Base-by-base conservation (phyloP, 2,113 vertebrate species). In the Notarius lentiginosus region DNA sequence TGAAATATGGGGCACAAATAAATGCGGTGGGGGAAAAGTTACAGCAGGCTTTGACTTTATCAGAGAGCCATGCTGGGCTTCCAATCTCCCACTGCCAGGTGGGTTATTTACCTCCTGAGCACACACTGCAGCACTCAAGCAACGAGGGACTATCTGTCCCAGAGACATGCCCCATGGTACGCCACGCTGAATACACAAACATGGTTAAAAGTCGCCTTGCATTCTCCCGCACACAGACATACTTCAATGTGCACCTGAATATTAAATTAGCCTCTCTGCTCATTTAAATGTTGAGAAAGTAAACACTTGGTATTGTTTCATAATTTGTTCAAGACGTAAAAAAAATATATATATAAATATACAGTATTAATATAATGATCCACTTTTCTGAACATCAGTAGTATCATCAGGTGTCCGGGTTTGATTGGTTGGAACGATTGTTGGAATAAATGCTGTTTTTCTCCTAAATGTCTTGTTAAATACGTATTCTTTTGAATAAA, bases 91-190 rank as follows among this genome's bases (percentile, higher is more conserved):
- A 86, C 87, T 88, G 87, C 86, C 89, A 89, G 88, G 86, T 90
- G 84, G 91, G 88, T 90, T 90, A 89, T 92, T 91, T 92, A 90
- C 90, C 89, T 90, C 87, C 87, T 82, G 88, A 88, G 83, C 87
- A 86, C 84, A 89, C 85, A 79, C 84, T 81, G 79, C 82, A 86
- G 79, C 83, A 90, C 51, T 58, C 82, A 86, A 86, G 86, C 79
- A 89, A 87, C 82, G 65, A 84, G 90, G 84, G 83, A 90, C 90
- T 90, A 91, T 91, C 90, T 90, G 87, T 83, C 87, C 87, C 89
- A 89, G 86, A 90, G 89, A 91, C 86, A 87, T 85, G 91, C 86
- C 85, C 86, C 85, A 88, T 49, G 49, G 84, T 85, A 85, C 53
- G 53, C 82, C 60, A 61, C 41, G 77, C 75, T 87, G 89, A 87